phyloP scores from a whole-genome alignment of 2,797 vertebrate species.

The Bovichtus diacanthus region DNA sequence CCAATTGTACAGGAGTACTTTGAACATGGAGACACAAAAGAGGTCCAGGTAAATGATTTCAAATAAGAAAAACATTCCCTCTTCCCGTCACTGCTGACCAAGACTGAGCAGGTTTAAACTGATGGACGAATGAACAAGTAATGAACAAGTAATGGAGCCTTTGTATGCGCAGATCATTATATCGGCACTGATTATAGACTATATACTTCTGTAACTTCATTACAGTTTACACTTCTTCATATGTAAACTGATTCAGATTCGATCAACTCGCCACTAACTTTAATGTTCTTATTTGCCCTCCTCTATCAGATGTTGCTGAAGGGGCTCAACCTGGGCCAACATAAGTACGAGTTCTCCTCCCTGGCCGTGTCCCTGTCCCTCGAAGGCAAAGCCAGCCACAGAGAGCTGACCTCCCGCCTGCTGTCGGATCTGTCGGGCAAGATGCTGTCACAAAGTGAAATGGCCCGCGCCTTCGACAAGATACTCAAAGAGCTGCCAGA shows the following conservation, averaged over 20 bases:
- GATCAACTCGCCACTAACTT: background rate
- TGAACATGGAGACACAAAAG: slow-evolving; percentile 91
- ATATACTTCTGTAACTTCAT: background rate
- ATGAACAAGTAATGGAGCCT: background rate
- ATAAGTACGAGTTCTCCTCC: slow-evolving; percentile 86
- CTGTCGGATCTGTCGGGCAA: slow-evolving; percentile 88
- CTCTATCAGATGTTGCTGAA: slow-evolving; percentile 86
- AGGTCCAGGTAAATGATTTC: slow-evolving; percentile 85
- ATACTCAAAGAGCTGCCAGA: slow-evolving; percentile 89
- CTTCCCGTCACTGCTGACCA: background rate
- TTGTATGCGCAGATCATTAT: background rate
- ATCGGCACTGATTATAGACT: background rate
- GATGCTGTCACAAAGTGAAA: slow-evolving; percentile 84
- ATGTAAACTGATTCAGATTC: background rate
- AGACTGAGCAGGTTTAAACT: background rate
- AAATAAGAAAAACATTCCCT: background rate
- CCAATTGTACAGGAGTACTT: slow-evolving; percentile 93
- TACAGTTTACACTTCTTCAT: background rate
- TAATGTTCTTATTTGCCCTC: background rate
- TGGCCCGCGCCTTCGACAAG: slow-evolving; percentile 88
- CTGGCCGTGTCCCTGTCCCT: slow-evolving; percentile 89
- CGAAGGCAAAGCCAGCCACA: slow-evolving; percentile 92
- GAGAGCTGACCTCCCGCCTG: slow-evolving; percentile 91
- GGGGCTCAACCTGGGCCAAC: slow-evolving; percentile 87
- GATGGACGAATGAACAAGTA: background rate